Base-by-base conservation (phyloP, 30 jellyfish, hydroid and myxozoan species). In the Turritopsis rubra region DNA sequence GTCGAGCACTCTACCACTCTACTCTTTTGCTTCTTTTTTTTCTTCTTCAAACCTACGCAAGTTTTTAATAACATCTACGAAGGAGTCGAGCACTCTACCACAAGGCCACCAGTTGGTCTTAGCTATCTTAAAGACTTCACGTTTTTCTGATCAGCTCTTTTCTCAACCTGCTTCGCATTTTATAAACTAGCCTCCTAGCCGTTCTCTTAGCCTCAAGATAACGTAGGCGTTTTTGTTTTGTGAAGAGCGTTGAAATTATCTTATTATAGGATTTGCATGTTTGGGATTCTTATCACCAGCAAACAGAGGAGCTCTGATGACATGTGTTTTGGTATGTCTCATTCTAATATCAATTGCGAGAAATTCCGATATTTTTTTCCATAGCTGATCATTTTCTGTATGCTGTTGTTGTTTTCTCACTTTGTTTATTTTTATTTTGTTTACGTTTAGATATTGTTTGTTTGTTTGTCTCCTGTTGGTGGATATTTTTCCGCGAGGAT, bases 261-360 rank as follows among this genome's bases (percentile, higher is more conserved):
- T 53, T 66, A 53, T 81, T 88, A 17, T 83, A 93, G 98, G 88
- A 29, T 88, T 93, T 83, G 98, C 98, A 19, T 93, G 98, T 53
- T 94, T 93, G 73, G 98, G 98, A 29, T 93, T 93, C 73, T 85
- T 93, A 27, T 93, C 98, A 27, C 98, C 98, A n/a, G 98, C 98
- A 19, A 93, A 93, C 94, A 68, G 98, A 75, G 98, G 98, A 3
- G 98, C 98, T 16, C 71, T 93, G 88, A 85, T 88, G 98, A 93
- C 98, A 1, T 93, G 98, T 75, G 96, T 93, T 71, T 52, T 93
- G 96, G 98, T 93, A 81, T 19, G 30, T 27, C 19, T 27, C 8
- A 18, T 60, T 23, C 73, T 23, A 18, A 54, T 60, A 18, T 23
- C 21, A 60, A 18, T 0, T 60, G 19, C 21, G 73, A 23, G n/a